Base-by-base conservation (phyloP, 2,797 vertebrate species). In the Girardinus metallicus region DNA sequence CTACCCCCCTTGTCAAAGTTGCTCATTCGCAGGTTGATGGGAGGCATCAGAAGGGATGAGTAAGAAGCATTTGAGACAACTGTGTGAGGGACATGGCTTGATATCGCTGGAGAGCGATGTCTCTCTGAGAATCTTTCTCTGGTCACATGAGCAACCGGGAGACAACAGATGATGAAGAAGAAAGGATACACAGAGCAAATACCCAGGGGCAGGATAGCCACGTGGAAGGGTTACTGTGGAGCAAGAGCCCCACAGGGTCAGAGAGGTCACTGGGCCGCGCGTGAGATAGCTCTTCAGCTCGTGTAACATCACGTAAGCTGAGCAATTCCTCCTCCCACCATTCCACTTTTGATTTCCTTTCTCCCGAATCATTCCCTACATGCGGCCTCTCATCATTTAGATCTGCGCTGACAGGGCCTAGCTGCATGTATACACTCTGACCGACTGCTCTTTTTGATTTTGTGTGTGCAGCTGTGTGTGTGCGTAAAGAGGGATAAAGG, bases 401-500 rank as follows among this genome's bases (percentile, higher is more conserved):
- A 95, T 95, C 75, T 41, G 64, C 66, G 36, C 80, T 91, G 97
- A 98, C 98, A 96, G 95, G 95, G 96, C 94, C 89, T 93, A 96
- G 97, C 97, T 97, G 97, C 95, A 86, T 62, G 91, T 90, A 89
- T 95, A 89, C 94, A 80, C 94, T 95, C 94, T 87, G 96, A 96
- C 96, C 95, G 97, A 98, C 97, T 99, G 97, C 96, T 99, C 97
- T 97, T 98, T 98, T 97, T 97, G 93, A 96, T 95, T 97, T 94
- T 94, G 93, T 83, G 84, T 89, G 53, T 75, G 76, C 75, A 76
- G 87, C 70, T 86, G 78, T 84, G 81, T 21, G 34, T 66, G 77
- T 78, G 84, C 75, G 77, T 66, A 80, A 74, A 77, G 53, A 47
- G 76, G 76, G 81, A 83, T 8, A 62, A 47, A 86, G 83, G 84